Base-by-base conservation (phyloP, 2,113 vertebrate genomes). In the Mixornis gularis region DNA sequence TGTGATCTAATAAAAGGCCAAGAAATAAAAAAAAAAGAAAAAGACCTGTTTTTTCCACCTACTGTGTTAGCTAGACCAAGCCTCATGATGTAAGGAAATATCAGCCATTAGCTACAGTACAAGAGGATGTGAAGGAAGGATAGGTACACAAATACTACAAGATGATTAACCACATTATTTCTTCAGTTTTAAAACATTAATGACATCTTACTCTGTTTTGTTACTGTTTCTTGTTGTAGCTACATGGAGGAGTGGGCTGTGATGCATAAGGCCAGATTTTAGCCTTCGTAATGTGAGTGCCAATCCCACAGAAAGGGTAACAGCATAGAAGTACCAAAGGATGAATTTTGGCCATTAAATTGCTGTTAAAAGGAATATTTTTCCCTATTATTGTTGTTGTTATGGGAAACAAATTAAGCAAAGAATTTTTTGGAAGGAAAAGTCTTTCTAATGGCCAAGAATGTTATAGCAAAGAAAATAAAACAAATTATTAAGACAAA, bases 371-470 rank as follows among this genome's bases (percentile, higher is more conserved):
- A 70, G 15, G 18, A 56, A 1, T 56, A 46, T 53, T 90, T 93
- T 73, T 51, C 4, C 30, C 52, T 81, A 56, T 90, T 93, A 55
- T 64, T 95, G 5, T 66, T 91, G 82, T 87, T 78, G 79, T 90
- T 92, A 87, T 11, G 66, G 77, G 73, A 93, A 94, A 95, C 25
- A 92, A 93, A 72, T 17, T 79, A 40, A 51, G 38, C 32, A 81
- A 84, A 93, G 51, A 81, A 43, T 65, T 72, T 90, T 79, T 81
- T 87, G 80, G 84, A 93, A 85, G 21, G 41, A 55, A 85, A 85
- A 19, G 11, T 8, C 70, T 89, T 93, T 85, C 64, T 79, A 77
- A 48, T 82, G 55, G 78, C 87, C 94, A 94, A 69, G 66, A 87
- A 76, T 65, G 32, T 38, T 81, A 87, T 2, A 90, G 19, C 51